Evolutionary conservation across 1,140 invertebrate genomes (phyloP), one percentile per base, ranked within the genome.

Genomic region (Nasonia vitripennis): DNA sequence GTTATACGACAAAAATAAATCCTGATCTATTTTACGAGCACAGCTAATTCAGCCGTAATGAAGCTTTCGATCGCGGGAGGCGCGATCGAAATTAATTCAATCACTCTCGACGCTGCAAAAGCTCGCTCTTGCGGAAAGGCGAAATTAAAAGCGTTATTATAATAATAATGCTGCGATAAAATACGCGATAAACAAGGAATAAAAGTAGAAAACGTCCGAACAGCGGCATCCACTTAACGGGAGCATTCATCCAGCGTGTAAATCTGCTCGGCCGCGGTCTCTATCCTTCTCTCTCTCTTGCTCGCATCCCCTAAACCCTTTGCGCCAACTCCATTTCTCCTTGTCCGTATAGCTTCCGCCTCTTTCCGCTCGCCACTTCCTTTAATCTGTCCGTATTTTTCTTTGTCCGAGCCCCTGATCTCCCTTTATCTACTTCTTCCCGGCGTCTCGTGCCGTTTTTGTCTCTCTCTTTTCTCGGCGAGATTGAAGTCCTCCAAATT

Each of bases 341-440:
- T 45, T 45, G 73, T 75, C 48, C 17, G 45, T 11, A 31, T 71
- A 34, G 73, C 73, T 37, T 34, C 81, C 81, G 51, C 81, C 31
- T 75, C 51, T 45, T 83, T 77, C 81, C n/a, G 51, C 51, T 82
- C 51, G 71, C 55, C 12, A 31, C 74, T 78, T 84, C 62, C 75
- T 84, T 70, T 84, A 84, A 84, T 84, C 74, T 78, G 37, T 37
- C 51, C 55, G 82, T 84, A 84, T 84, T 84, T 84, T 84, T 84
- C 82, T 84, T 84, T 83, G 81, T 77, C 48, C 81, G 73, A 67
- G n/a, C 1, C 10, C 23, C 27, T 41, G 75, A 70, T 84, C 17
- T 71, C 68, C 68, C 68, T 71, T 71, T 71, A 31, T 71, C 68
- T 71, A 27, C 68, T 71, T 71, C 31, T 71, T 71, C 31, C 20